Percentiles rank a stretch among this genome's conserved stretches.
Conservation (phyloP, 2,888 invertebrate species). For the Xylocampa areola region DNA sequence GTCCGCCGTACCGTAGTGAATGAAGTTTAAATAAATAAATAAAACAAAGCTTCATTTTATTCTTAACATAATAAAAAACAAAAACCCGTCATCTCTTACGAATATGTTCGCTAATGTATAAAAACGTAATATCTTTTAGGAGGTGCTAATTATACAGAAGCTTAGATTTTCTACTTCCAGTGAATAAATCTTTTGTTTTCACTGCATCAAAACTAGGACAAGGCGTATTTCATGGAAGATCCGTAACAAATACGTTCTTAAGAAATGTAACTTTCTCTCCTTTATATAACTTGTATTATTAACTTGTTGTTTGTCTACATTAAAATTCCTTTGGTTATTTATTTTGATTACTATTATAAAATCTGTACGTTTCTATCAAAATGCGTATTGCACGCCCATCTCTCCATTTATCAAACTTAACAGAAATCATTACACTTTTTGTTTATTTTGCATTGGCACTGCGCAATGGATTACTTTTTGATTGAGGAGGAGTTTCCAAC, state of each 20-base stretch:
- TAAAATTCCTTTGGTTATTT: too few species aligned
- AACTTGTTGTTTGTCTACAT: too few species aligned
- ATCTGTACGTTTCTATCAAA: too few species aligned
- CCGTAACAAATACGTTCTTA: slow-evolving; percentile 16
- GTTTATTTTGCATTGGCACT: too few species aligned
- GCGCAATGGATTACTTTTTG: too few species aligned
- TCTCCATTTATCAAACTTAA: too few species aligned
- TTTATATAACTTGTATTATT: neutral
- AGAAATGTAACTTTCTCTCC: neutral
- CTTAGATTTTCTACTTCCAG: slow-evolving; percentile 26
- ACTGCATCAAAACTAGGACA: slow-evolving; percentile 39
- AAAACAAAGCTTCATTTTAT: slow-evolving; percentile 2
- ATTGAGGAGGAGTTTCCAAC: too few species aligned
- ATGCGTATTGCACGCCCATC: too few species aligned
- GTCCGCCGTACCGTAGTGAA: too few species aligned
- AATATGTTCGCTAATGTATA: slow-evolving; percentile 1
- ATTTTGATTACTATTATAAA: too few species aligned
- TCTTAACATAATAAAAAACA: slow-evolving; percentile 8
- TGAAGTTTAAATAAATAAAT: too few species aligned
- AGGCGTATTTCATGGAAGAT: slow-evolving; percentile 24
- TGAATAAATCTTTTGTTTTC: slow-evolving; percentile 48
- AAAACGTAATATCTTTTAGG: slow-evolving; percentile 14
- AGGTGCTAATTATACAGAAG: slow-evolving; percentile 33
- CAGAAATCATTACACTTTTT: too few species aligned
- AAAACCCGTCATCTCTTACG: slow-evolving; percentile 2